Conservation (phyloP, 2,797 vertebrate genomes). For the Ctenosaura bakeri region DNA sequence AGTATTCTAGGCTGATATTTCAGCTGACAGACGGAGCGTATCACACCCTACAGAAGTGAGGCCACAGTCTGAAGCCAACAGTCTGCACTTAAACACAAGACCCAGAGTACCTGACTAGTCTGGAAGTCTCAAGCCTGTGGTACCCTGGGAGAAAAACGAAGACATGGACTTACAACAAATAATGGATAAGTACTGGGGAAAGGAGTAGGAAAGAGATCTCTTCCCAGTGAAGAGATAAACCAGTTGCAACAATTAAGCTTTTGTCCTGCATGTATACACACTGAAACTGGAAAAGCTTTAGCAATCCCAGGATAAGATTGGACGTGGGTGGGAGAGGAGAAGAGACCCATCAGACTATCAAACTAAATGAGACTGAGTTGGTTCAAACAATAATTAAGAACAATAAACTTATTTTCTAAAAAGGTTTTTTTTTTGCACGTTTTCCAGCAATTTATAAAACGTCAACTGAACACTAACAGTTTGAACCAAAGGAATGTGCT, state of each 20-base stretch:
- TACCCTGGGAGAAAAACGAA: slow-evolving; percentile 25
- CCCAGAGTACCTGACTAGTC: slow-evolving; percentile 22
- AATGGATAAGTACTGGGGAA: slow-evolving; percentile 30
- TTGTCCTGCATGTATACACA: slow-evolving; percentile 22
- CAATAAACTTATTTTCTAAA: slow-evolving; percentile 72
- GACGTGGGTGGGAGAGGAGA: background rate
- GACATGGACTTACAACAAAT: slow-evolving; percentile 71
- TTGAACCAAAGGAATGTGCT: slow-evolving; percentile 73
- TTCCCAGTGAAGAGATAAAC: slow-evolving; percentile 62
- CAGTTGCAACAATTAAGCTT: slow-evolving; percentile 46
- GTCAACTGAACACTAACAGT: slow-evolving; percentile 73
- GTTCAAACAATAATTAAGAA: slow-evolving; percentile 64
- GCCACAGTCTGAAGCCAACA: slow-evolving; percentile 68
- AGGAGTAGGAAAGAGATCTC: slow-evolving; percentile 49
- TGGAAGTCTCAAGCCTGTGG: background rate
- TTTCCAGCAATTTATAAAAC: slow-evolving; percentile 80
- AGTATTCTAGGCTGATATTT: slow-evolving; percentile 65
- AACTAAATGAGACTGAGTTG: slow-evolving; percentile 58
- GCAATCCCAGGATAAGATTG: slow-evolving; percentile 15
- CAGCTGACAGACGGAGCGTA: slow-evolving; percentile 52
- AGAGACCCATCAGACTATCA: slow-evolving; percentile 47
- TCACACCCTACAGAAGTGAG: slow-evolving; percentile 51
- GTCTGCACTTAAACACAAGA: slow-evolving; percentile 47
- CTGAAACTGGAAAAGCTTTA: slow-evolving; percentile 57
- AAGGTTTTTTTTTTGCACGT: slow-evolving; percentile 69